Evolutionary conservation across 2,888 invertebrate species (phyloP).

Genomic region (Carpatolechia fugitivella): DNA sequence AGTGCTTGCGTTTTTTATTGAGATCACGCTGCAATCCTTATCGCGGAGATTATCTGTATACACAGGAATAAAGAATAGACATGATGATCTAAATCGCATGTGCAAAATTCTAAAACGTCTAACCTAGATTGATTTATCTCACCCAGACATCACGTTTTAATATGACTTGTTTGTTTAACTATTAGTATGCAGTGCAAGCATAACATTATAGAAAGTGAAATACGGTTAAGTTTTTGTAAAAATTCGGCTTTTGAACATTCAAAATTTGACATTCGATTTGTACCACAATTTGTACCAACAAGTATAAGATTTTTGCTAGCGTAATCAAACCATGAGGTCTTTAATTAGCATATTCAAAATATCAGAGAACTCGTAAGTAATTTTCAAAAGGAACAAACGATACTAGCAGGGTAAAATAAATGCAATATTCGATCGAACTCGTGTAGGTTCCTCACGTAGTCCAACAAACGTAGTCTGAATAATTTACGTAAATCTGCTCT

Average conservation of each 20-base stretch:
- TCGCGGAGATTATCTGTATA: conserved; percentile 26
- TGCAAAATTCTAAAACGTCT: conserved; percentile 6
- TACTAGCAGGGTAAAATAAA: too few relatives aligned
- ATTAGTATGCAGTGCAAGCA: background rate
- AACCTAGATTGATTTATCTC: background rate
- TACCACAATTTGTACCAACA: too few relatives aligned
- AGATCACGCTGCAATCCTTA: conserved; percentile 29
- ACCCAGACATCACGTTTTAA: background rate
- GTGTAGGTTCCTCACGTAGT: conserved; percentile 44
- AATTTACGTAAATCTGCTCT: conserved; percentile 68
- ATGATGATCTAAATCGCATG: conserved; percentile 14
- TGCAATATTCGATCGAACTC: conserved; percentile 21
- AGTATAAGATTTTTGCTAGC: too few relatives aligned
- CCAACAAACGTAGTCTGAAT: conserved; percentile 60
- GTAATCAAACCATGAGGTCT: too few relatives aligned
- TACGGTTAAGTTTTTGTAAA: too few relatives aligned
- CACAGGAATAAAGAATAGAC: conserved; percentile 14
- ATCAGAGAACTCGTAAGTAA: too few relatives aligned
- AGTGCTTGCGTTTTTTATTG: conserved; percentile 32
- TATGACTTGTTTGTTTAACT: background rate
- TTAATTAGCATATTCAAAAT: too few relatives aligned
- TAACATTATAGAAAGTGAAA: background rate
- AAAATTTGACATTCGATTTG: too few relatives aligned
- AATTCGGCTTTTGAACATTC: too few relatives aligned
- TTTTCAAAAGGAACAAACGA: too few relatives aligned